A percentile compares a stretch with the other conserved stretches of the same genome.
Conservation (phyloP, 2,113 vertebrate genomes). For the Tachysurus vachellii region DNA sequence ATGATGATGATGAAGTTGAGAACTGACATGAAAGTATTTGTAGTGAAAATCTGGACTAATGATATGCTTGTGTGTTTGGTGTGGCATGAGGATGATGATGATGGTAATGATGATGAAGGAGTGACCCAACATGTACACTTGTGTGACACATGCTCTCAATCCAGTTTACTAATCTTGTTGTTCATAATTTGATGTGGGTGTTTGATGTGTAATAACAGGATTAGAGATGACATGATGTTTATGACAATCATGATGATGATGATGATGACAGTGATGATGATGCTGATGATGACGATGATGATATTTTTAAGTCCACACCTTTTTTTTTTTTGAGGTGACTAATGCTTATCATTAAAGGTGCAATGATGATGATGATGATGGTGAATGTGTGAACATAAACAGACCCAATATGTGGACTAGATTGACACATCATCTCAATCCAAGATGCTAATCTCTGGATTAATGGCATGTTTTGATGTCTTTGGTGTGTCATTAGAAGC, state of each 20-base stretch:
- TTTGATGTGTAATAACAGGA: neutral
- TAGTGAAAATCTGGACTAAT: neutral
- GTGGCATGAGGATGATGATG: neutral
- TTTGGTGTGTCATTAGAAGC: conserved; percentile 19
- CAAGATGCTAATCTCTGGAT: neutral
- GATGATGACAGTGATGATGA: neutral
- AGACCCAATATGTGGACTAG: neutral
- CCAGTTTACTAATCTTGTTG: neutral
- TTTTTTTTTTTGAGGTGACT: neutral
- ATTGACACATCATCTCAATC: neutral
- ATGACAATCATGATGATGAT: neutral
- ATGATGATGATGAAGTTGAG: neutral
- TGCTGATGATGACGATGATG: neutral
- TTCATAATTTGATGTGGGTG: neutral
- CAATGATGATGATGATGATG: neutral
- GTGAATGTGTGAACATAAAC: neutral
- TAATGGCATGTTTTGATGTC: neutral
- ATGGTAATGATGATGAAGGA: neutral
- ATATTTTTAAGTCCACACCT: neutral
- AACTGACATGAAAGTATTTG: neutral
- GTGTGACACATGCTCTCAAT: neutral
- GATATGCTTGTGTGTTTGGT: neutral
- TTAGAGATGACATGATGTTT: neutral
- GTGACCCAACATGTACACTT: neutral
- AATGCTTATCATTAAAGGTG: neutral